Base-by-base conservation (phyloP, 2,888 invertebrate genomes). In the Drosophila leonis region DNA sequence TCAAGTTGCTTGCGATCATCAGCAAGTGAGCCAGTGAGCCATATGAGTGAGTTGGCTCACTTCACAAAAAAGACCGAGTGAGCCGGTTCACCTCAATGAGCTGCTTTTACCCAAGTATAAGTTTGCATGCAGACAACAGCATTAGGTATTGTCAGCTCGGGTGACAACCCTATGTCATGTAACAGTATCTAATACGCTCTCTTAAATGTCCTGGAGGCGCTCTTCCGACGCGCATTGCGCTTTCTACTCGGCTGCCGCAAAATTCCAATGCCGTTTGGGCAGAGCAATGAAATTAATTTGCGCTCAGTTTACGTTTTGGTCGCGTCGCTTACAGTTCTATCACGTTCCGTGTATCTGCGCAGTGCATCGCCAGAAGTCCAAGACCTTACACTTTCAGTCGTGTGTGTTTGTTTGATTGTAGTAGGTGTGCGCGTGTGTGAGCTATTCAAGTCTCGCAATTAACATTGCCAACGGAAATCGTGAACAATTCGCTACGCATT, bases 281-380 rank as follows among this genome's bases (percentile, higher is more conserved):
- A 67, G 57, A 70, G 66, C 67, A 61, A 46, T 61, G 66, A 72
- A 78, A 68, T 72, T 67, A 33, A 12, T 64, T 24, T 49, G 13
- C 52, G 71, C 78, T 85, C 85, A 84, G 83, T 84, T 84, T 85
- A 84, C 82, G 71, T 86, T 86, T 82, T 83, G 86, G 86, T 80
- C 86, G 86, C 80, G 79, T 80, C 73, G 82, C 59, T 75, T 80
- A 62, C 83, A 83, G 84, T 78, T 82, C 76, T 64, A 61, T 46
- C 49, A 64, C 65, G 75, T 61, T 76, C 66, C 80, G 84, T 76
- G 72, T 65, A 54, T 62, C 71, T 64, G 82, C 78, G 70, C 75
- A 78, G 51, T 79, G 80, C 71, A 83, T 72, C 63, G 70, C 62
- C 46, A 61, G 60, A 66, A 69, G 57, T 63, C 63, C 66, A 65